These are phyloP conservation scores for Acanthopleura granulata DNA, from an alignment of 2,888 invertebrate species.

Conservation along the genomic window DNA sequence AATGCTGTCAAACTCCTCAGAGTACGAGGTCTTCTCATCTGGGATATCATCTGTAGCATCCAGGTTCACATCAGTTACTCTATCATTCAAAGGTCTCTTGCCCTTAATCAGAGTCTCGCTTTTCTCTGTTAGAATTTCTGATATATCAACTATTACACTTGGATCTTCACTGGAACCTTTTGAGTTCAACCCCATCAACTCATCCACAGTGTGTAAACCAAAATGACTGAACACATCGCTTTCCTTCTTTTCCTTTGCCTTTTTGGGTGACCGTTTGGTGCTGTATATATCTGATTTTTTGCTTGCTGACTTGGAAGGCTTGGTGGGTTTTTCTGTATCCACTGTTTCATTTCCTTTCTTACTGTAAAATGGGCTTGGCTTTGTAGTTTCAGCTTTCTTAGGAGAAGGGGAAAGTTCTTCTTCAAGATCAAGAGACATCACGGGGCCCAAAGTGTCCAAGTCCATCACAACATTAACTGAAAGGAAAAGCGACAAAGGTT, in stretches of 20 bases:
- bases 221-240: constrained; percentile 45
- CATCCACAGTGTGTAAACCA: constrained; percentile 62
- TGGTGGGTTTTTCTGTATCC: neutral
- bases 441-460: constrained; percentile 38
- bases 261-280: constrained; percentile 18
- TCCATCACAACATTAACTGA: constrained; percentile 48
- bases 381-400: constrained; percentile 20
- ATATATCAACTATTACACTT: constrained; percentile 41
- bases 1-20: constrained; percentile 57
- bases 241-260: constrained; percentile 22
- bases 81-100: constrained; percentile 27
- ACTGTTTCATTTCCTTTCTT: neutral
- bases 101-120: constrained; percentile 30
- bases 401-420: constrained; percentile 24
- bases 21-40: constrained; percentile 34
- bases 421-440: constrained; percentile 19
- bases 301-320: constrained; percentile 12
- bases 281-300: neutral
- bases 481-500: constrained; percentile 15
- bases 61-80: constrained; percentile 40
- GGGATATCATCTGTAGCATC: constrained; percentile 20
- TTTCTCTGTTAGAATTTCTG: constrained; percentile 50
- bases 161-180: constrained; percentile 34
- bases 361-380: neutral
- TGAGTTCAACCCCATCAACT: constrained; percentile 44